Evolutionary conservation across 2,797 vertebrate genomes (phyloP), one percentile per base, ranked within the genome.

Genomic region (Lepidocolaptes lacrymiger): DNA sequence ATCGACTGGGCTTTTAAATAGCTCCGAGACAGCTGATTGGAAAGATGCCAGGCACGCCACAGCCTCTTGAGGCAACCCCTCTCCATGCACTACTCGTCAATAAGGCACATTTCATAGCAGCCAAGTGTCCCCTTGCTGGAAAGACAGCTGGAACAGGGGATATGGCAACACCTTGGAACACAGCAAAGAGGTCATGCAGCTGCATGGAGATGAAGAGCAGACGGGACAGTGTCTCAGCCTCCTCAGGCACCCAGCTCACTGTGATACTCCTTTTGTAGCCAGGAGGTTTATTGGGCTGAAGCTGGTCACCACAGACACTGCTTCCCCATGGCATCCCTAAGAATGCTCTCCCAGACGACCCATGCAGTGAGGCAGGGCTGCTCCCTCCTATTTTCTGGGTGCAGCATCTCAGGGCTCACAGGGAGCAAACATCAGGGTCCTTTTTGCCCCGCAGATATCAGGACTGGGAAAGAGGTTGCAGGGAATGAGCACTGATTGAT

Each of bases 311-410:
- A 36, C 55, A 59, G 44, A 32, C 9, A 11, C 36, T 46, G 67
- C 58, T 48, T 79, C 36, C 46, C 27, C 7, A 1, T 23, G 12
- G 23, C 36, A 59, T 37, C n/a, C 0, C 0, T 15, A 27, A 20
- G 19, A 18, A 6, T 58, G 36, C 28, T 55, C 22, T 91, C 27
- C 37, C 34, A 32, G 37, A 1, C 61, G 43, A 46, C 15, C 37
- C 64, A 14, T 49, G 59, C 13, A 28, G 44, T 5, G 36, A 59
- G 55, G 54, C 19, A 59, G 49, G 7, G 9, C 6, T 43, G 15
- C n/a, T 76, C 24, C 37, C 46, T 72, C 37, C 43, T 63, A 0
- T 77, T 59, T 64, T 41, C 74, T 76, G 37, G 14, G 34, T 48
- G 2, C 28, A 14, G 41, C 9, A 48, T 32, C 46, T 86, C 21